A percentile compares a stretch with the other conserved stretches of the same genome.
Evolutionary conservation across 30 jellyfish, hydroid and myxozoan genomes (phyloP).

Genomic region (Catostylus mosaicus): DNA sequence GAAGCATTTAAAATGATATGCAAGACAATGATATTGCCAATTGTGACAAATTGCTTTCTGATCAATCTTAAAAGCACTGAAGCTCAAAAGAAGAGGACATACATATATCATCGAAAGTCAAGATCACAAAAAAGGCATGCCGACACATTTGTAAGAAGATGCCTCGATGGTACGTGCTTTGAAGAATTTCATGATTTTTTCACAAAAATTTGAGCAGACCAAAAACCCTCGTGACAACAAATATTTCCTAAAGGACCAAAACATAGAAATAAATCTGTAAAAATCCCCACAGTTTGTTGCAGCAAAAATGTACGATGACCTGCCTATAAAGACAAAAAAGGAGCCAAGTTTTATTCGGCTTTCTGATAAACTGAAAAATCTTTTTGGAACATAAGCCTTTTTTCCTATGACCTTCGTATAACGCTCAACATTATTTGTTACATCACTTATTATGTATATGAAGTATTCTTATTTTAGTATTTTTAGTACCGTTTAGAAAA

Average conservation of each 20-base stretch:
- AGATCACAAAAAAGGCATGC: not conserved
- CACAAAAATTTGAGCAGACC: no score
- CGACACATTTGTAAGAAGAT: not conserved
- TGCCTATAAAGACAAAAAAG: not conserved
- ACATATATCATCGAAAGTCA: not conserved
- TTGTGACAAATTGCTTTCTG: no score
- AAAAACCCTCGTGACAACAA: no score
- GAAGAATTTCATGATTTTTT: no score
- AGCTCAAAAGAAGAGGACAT: no score
- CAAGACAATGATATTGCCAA: no score
- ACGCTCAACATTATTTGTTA: not conserved
- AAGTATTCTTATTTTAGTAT: not conserved
- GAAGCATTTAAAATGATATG: no score
- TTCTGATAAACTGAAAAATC: not conserved
- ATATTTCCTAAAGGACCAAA: not conserved
- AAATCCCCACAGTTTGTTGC: not conserved
- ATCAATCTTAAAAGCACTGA: no score
- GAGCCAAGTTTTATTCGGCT: not conserved
- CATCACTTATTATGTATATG: not conserved
- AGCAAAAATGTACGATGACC: not conserved
- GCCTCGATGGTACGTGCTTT: not conserved
- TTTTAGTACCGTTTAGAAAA: not conserved
- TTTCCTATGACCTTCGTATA: not conserved
- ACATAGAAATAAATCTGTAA: not conserved
- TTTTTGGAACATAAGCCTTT: not conserved